Evolutionary conservation across 1,140 invertebrate genomes (phyloP).

Genomic region (Coboldia fuscipes): DNA sequence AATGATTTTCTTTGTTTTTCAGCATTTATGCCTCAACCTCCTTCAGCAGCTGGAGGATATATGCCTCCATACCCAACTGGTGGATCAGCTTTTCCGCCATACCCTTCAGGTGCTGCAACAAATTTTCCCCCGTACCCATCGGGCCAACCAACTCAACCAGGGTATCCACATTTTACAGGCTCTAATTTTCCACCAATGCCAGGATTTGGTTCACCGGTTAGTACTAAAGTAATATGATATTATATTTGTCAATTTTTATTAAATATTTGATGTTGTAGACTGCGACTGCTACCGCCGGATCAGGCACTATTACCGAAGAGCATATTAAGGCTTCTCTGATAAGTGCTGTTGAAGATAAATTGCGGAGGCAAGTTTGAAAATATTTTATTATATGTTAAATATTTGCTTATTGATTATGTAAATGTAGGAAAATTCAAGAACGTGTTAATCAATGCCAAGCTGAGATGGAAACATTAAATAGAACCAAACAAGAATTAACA

Average conservation of each 20-base stretch:
- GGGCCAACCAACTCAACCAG: constrained; percentile 1
- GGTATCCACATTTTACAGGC: constrained; percentile 3
- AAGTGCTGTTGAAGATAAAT: constrained; percentile 87
- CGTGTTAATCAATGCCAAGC: constrained; percentile 75
- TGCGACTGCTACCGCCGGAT: too few relatives aligned
- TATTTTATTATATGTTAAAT: too few relatives aligned
- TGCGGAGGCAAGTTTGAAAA: constrained; percentile 25
- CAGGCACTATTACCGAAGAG: constrained; percentile 78
- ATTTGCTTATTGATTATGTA: background rate
- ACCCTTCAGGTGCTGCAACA: constrained; percentile 8
- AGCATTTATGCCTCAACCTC: constrained; percentile 38
- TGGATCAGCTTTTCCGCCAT: constrained; percentile 8
- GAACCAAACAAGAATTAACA: constrained; percentile 72
- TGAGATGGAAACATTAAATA: constrained; percentile 73
- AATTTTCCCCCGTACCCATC: constrained; percentile 4
- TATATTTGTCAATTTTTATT: too few relatives aligned
- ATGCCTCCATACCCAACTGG: constrained; percentile 18
- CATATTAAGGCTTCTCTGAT: constrained; percentile 84
- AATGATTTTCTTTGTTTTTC: background rate
- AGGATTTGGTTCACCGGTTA: constrained; percentile 6
- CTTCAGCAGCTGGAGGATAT: constrained; percentile 16
- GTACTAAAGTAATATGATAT: constrained; percentile 7
- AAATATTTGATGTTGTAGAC: too few relatives aligned
- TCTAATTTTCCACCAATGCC: constrained; percentile 12
- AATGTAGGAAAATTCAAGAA: constrained; percentile 51